phyloP scores from a whole-genome alignment of 2,888 invertebrate genomes.

The Corbicula japonica region DNA sequence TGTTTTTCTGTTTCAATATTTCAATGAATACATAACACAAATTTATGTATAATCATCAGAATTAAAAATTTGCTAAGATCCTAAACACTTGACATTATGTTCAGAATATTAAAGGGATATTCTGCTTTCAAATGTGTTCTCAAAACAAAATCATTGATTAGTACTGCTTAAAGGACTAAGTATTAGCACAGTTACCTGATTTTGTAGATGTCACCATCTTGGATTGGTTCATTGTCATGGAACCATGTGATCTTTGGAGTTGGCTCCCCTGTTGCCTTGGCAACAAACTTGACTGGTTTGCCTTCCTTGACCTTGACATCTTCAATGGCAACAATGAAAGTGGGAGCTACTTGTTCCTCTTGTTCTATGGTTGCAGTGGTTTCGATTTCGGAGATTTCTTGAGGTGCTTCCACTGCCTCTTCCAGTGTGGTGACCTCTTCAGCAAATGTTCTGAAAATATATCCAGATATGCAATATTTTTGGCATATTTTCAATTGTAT shows the following conservation, averaged over 20 bases:
- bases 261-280: constrained; percentile 80
- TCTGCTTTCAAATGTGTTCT: no score
- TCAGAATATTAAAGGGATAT: no score
- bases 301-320: constrained; percentile 78
- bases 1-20: no score
- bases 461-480: no score
- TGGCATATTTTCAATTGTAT: no score
- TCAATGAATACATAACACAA: no score
- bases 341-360: constrained; percentile 57
- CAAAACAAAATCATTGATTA: no score
- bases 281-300: constrained; percentile 79
- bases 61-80: no score
- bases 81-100: no score
- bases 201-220: constrained; percentile 90
- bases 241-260: constrained; percentile 79
- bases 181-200: constrained; percentile 66
- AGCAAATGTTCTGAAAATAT: constrained; percentile 58
- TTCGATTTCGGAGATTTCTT: constrained; percentile 52
- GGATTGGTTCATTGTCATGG: constrained; percentile 85
- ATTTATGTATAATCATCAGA: no score
- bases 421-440: constrained; percentile 60
- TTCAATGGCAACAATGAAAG: constrained; percentile 64
- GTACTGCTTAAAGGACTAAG: no score
- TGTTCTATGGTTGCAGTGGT: constrained; percentile 44
- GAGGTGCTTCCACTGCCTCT: constrained; percentile 61